Evolutionary conservation across 2,888 invertebrate species (phyloP), one percentile per base, ranked within the genome.

Genomic region (Conchocele bisecta): DNA sequence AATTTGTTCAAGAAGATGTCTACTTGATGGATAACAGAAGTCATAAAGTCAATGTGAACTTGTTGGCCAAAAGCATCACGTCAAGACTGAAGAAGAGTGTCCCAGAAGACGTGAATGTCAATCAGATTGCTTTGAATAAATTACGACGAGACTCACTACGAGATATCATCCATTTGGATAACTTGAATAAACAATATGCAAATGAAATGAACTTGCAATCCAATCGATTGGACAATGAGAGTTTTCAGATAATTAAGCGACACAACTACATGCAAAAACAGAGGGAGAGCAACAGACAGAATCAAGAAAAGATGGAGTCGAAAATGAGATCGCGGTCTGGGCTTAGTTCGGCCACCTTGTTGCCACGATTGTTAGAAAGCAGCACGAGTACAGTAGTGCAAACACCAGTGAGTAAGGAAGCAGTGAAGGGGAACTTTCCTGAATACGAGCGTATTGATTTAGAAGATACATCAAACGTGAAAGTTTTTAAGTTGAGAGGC

Each of bases 31-130:
- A 83, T 39, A 73, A 68, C 58, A 73, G 60, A 39, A 50, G 42
- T 9, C 74, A 72, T 35, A 51, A 69, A 37, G 41, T 75, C 3
- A 75, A 78, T 24, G 61, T 71, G 39, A 84, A 84, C 48, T 63
- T 84, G 26, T 53, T 84, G 51, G 69, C 79, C 13, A 84, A 82
- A 71, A 84, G 83, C 63, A 64, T 84, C 1, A 63, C 81, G 6
- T 70, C 78, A 15, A 67, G 80, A 24, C 53, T 84, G n/a, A 66
- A 68, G 22, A 60, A 75, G 26, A 69, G 66, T 42, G 48, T 78
- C 2, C 79, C 79, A 9, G 75, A 69, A 1, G 80, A 77, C 22
- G 37, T 70, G 2, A 56, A 71, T 11, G 50, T 65, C 1, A 46
- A 59, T 20, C 50, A 59, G 15, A 48, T 61, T 9, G 48, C 75